phyloP scores from a whole-genome alignment of 2,797 vertebrate species.

The Euthynnus affinis region DNA sequence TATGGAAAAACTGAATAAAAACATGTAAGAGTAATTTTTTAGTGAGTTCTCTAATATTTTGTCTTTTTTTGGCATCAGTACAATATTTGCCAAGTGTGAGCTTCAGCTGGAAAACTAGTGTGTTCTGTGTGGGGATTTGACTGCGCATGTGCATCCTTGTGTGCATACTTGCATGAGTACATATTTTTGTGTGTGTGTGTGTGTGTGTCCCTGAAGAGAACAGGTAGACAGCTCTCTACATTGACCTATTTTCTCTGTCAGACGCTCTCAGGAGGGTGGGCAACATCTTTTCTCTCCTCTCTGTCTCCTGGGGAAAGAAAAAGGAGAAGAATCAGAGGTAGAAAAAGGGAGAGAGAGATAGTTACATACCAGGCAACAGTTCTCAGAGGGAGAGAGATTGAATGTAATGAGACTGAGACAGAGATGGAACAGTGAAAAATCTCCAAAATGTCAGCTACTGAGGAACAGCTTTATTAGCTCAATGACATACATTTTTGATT shows the following conservation, averaged over 20 bases:
- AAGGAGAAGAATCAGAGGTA: neutral
- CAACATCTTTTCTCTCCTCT: constrained; percentile 42
- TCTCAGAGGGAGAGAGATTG: constrained; percentile 22
- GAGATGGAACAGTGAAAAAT: constrained; percentile 33
- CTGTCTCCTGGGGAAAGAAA: constrained; percentile 55
- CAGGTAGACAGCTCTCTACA: constrained; percentile 61
- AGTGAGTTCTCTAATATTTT: neutral
- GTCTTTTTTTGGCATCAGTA: neutral
- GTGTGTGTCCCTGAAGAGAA: constrained; percentile 19
- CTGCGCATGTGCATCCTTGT: neutral
- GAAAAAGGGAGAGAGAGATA: constrained; percentile 1
- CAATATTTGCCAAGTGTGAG: neutral
- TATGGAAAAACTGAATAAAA: too few species aligned
- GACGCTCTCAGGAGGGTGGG: constrained; percentile 51
- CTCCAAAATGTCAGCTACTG: constrained; percentile 3
- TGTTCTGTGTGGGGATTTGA: neutral
- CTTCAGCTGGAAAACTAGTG: neutral
- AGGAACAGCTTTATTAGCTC: constrained; percentile 25
- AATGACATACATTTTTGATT: constrained; percentile 22
- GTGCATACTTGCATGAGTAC: neutral
- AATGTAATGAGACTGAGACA: constrained; percentile 79
- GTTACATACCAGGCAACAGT: constrained; percentile 1
- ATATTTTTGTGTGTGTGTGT: neutral
- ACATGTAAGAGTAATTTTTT: neutral
- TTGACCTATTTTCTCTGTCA: constrained; percentile 79